Base-by-base conservation (phyloP, 2,888 invertebrate species). In the Drosophila atroscutellata region DNA sequence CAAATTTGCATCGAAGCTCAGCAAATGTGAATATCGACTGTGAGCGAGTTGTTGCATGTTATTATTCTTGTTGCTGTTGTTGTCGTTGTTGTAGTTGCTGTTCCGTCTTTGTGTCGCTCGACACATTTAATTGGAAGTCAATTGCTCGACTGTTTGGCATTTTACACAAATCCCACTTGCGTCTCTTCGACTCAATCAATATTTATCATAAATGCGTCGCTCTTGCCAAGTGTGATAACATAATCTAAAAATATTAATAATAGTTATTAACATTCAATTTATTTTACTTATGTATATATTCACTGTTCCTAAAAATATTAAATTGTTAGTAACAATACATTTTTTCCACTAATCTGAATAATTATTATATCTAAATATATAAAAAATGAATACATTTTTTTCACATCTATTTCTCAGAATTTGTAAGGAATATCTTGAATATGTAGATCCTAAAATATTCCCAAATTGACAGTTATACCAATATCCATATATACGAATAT, bases 91-190 rank as follows among this genome's bases (percentile, higher is more conserved):
- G 45, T 3, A 2, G 1, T 13, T 45, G 20, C 8, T 45, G 3
- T 54, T 67, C 9, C 34, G 56, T 57, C 51, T 54, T 62, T 54
- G 60, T 55, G 56, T 57, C 49, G 65, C 65, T 68, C 75, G 85
- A 78, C 75, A 81, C 78, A 77, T 82, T 85, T 87, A 87, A 85
- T 85, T 85, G 85, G 81, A 84, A 84, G 73, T 84, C 76, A 87
- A 87, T 87, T 87, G 84, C 66, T 51, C 34, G 52, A 30, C 62
- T 72, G 62, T 59, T 24, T 24, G 15, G 3, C 15, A 45, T 45
- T 15, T 45, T 15, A 24, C 45, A 45, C 45, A 24, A 45, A 45
- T 45, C 45, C 15, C 45, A 8, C 0, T 24, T 54, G 15, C 26
- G 36, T 36, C 3, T 47, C 9, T 45, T 8, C 3, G 15, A 18